Evolutionary conservation across 2,113 vertebrate species (phyloP), one percentile per base, ranked within the genome.

Genomic region (Carassius gibelio): DNA sequence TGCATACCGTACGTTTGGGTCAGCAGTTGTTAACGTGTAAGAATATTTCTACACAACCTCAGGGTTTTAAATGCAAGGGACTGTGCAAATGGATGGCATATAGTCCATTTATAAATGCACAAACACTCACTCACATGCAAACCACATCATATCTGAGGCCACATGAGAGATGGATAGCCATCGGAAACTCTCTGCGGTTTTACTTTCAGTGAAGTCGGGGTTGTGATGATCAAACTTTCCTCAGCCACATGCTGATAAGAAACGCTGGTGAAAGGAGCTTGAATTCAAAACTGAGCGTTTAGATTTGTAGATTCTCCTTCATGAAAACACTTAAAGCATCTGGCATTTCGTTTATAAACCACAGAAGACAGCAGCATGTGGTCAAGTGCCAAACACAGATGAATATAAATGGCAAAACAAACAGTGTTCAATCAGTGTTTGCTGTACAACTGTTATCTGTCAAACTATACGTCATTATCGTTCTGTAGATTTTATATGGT

Each of bases 401-500:
- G 34, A 59, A 75, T 83, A 82, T 78, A 78, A 15, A 88, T 85
- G 59, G 83, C 80, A 55, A 87, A 88, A 84, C 75, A 52, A 85
- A 84, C 92, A 93, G 94, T 95, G 93, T 95, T 95, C 91, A 91
- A 92, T 91, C 91, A 85, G 85, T 93, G 91, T 93, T 90, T 93
- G 91, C 93, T 93, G 93, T 93, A 92, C 89, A 90, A 90, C 91
- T 93, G 85, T 88, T 90, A 92, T 88, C 90, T 92, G 91, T 91
- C 82, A 90, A 93, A 93, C 91, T 93, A 83, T 84, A 89, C 90
- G 89, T 90, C 88, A 88, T 87, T 88, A 88, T 92, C 85, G 91
- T 94, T 93, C 93, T 94, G 92, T 94, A 94, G 93, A 91, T 95
- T 95, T 95, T 94, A 90, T 94, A 94, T 94, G 89, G 89, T 92